Evolutionary conservation across 2,797 vertebrate genomes (phyloP).

Genomic region (Labroides dimidiatus): DNA sequence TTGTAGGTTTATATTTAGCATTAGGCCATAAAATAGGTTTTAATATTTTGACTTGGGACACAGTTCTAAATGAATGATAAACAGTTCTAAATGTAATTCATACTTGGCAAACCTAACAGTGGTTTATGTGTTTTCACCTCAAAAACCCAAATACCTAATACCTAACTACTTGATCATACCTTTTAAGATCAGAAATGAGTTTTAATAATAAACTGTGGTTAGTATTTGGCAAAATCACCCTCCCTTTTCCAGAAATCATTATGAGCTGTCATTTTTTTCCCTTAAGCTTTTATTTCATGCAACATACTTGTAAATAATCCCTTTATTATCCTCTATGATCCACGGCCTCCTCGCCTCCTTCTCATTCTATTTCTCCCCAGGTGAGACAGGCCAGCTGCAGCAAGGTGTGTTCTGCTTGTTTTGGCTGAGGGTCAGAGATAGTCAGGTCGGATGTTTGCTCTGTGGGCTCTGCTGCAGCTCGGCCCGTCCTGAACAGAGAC

Average conservation of each 20-base stretch:
- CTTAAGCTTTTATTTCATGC: background rate
- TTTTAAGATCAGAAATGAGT: no score
- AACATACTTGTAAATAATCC: slow-evolving; percentile 12
- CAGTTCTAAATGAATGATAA: no score
- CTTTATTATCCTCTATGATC: slow-evolving; percentile 34
- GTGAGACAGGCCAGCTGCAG: slow-evolving; percentile 53
- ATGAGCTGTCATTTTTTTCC: background rate
- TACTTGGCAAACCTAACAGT: no score
- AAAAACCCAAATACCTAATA: no score
- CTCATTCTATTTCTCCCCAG: slow-evolving; percentile 33
- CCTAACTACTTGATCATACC: no score
- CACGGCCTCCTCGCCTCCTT: slow-evolving; percentile 7
- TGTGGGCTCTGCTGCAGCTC: slow-evolving; percentile 21
- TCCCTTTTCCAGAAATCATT: slow-evolving; percentile 1
- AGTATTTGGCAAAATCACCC: no score
- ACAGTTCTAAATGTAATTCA: no score
- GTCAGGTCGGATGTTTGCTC: slow-evolving; percentile 49
- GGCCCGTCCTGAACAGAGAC: slow-evolving; percentile 23
- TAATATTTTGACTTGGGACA: no score
- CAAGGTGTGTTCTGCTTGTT: slow-evolving; percentile 48
- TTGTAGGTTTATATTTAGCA: background rate
- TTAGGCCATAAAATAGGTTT: no score
- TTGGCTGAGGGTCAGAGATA: slow-evolving; percentile 38
- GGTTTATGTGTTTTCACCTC: no score
- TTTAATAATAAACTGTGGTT: no score